Base-by-base conservation (phyloP, 2,113 vertebrate genomes). In the Cacatua alba region DNA sequence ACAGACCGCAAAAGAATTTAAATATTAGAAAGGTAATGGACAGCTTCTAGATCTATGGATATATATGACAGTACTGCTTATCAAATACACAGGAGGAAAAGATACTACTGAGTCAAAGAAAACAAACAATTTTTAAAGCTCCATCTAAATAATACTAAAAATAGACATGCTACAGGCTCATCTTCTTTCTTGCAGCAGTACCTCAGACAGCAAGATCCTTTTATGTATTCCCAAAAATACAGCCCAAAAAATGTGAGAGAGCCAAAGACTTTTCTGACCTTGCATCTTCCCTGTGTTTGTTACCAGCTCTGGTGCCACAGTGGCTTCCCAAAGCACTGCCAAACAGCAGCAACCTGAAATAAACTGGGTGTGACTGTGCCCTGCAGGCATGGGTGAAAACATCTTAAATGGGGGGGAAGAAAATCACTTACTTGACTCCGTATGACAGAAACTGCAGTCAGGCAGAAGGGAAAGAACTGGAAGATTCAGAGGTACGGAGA, bases 331-430 rank as follows among this genome's bases (percentile, higher is more conserved):
- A 62, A 80, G 60, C 63, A 17, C 79, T 59, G 68, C 79, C 79
- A 90, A 82, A 48, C 20, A 86, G 75, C 67, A 94, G 82, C 53
- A 93, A 90, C 92, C 92, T 94, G 78, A 87, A 96, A 94, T 90
- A 94, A 90, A 85, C 86, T 52, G 76, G 79, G 79, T 92, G 88
- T 62, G 92, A 46, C 59, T 59, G 44, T 37, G 64, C 35, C 52
- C 43, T 1, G 3, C 24, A 74, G 64, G 46, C 55, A 82, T 60
- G 43, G 16, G 18, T 57, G 44, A 88, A 94, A 82, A 81, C 19
- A 75, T 39, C 81, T 63, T 13, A 69, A 88, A 88, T 13, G 20
- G 35, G 35, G 35, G 35, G 35, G 31, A 48, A 76, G 70, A 65
- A 44, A 65, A 44, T 74, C 11, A 49, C 11, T 64, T 28, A 17